phyloP scores from a whole-genome alignment of 2,113 vertebrate species.

The Bubo bubo region DNA sequence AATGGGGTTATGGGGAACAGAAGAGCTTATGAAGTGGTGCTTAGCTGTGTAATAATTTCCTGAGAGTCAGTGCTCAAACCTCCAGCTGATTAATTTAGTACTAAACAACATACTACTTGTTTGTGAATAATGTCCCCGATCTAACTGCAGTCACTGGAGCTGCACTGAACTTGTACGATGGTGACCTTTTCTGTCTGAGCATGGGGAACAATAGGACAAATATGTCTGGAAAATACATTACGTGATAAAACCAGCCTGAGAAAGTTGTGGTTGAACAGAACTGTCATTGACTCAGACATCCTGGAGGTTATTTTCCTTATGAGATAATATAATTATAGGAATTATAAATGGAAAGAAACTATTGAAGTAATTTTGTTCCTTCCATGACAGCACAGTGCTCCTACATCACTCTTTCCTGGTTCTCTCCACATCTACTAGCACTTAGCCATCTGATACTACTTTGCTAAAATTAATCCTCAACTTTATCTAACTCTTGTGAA shows the following conservation, averaged over 20 bases:
- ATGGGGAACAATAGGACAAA: not conserved
- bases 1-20: not conserved
- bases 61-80: not conserved
- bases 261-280: not conserved
- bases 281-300: not conserved
- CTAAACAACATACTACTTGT: not conserved
- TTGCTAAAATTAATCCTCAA: not conserved
- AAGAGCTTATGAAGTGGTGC: not conserved
- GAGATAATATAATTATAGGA: not conserved
- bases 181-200: not conserved
- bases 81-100: not conserved
- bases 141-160: not conserved
- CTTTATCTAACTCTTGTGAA: not conserved
- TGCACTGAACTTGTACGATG: not conserved
- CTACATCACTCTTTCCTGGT: not conserved
- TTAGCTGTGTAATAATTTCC: not conserved
- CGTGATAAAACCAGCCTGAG: not conserved
- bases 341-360: not conserved
- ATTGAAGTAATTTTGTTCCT: not conserved
- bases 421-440: not conserved
- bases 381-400: not conserved
- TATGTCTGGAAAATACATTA: not conserved
- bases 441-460: not conserved
- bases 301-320: not conserved
- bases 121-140: not conserved